These are phyloP conservation scores for Phoenicopterus ruber DNA, from an alignment of 2,113 vertebrate genomes.

Conservation along the genomic window DNA sequence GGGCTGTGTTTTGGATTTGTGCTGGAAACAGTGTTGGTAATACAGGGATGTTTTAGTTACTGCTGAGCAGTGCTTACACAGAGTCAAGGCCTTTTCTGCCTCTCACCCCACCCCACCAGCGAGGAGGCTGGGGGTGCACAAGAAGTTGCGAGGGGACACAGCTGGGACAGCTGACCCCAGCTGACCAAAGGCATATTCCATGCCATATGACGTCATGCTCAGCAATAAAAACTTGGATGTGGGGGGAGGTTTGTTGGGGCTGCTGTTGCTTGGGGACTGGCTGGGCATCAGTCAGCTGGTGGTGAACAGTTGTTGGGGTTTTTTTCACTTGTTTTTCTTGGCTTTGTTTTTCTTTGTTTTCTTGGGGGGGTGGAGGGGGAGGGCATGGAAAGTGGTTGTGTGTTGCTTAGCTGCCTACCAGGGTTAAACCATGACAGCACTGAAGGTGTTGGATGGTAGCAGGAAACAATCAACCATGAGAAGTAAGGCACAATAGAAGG, in stretches of 20 bases:
- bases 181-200: neutral
- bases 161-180: neutral
- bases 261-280: neutral
- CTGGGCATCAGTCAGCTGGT: neutral
- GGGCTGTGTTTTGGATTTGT: neutral
- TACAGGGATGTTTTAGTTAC: neutral
- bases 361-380: no score
- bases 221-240: neutral
- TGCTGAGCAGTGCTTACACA: neutral
- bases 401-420: neutral
- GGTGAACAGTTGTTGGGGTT: neutral
- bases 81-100: neutral
- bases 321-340: neutral
- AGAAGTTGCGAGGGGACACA: neutral
- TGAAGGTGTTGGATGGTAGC: neutral
- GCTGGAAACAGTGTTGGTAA: neutral
- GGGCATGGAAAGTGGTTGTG: no score
- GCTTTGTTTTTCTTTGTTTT: neutral
- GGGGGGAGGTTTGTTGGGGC: neutral
- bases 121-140: accelerated
- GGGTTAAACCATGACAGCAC: neutral
- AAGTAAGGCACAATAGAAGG: neutral
- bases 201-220: accelerated
- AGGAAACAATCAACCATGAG: neutral
- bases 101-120: accelerated